Evolutionary conservation across 2,113 vertebrate species (phyloP), one percentile per base, ranked within the genome.

Genomic region (Zosterops hypoxanthus): DNA sequence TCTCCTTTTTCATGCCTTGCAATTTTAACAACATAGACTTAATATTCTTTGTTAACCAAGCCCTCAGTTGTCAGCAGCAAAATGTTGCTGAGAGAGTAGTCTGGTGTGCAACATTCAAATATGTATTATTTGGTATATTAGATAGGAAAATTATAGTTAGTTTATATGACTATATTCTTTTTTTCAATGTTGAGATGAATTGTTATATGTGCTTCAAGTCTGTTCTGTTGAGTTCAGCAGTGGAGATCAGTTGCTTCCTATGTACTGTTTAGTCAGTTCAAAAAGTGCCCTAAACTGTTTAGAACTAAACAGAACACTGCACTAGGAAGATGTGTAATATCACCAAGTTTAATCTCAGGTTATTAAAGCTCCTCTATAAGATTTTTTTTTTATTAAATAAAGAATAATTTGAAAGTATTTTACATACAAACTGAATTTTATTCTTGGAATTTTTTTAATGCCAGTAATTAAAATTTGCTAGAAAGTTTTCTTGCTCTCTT

Each of bases 381-480:
- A 57, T 20, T 6, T 20, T 20, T 88, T 82, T 65, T 46, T n/a
- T n/a, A 44, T 61, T 83, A 50, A 80, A 60, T 25, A 60, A 60
- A 59, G 8, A 86, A 50, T 63, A 28, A 75, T 63, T 63, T 61
- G 31, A 22, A 91, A 75, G 20, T 81, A 65, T 22, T 85, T 64
- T 57, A 49, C 49, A 22, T 59, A 66, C 31, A 70, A 81, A 73
- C 13, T 39, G 20, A 23, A 57, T 76, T 72, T 6, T 65, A 8
- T 47, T 85, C 7, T 53, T 46, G 5, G 1, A 1, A 1, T 0
- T 33, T 47, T 47, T 52, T 55, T 55, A 14, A 6, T 5, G 12
- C 23, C 15, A 47, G 42, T 34, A 86, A 83, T 61, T 70, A 8
- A 57, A 34, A 92, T 75, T 78, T 78, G 5, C 14, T 55, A 22